These are phyloP conservation scores for Polia nebulosa DNA, from an alignment of 2,888 invertebrate species.

Conservation along the genomic window DNA sequence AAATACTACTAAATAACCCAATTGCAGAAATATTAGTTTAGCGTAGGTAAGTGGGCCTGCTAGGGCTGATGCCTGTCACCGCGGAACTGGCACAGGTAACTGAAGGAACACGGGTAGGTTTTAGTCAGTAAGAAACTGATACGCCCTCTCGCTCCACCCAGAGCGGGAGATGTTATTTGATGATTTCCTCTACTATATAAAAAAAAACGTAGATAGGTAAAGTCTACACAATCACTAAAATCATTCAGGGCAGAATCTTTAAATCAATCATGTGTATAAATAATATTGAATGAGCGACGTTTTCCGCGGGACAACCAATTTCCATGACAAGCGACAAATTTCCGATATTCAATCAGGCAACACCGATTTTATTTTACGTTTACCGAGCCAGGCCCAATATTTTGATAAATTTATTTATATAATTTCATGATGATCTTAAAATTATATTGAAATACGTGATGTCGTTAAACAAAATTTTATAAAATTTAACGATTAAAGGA, in stretches of 20 bases:
- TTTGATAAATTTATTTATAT: constrained; percentile 29
- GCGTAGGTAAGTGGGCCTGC: neutral
- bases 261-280: constrained; percentile 47
- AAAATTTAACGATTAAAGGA: neutral
- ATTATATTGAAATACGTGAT: constrained; percentile 27
- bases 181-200: no score
- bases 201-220: no score
- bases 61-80: no score
- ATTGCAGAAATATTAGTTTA: neutral
- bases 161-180: no score
- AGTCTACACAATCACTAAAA: constrained; percentile 29
- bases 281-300: constrained; percentile 46
- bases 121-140: no score
- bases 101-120: no score
- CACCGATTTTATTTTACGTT: constrained; percentile 50
- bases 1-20: no score
- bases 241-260: constrained; percentile 36
- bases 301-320: constrained; percentile 48
- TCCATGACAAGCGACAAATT: constrained; percentile 65
- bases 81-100: no score
- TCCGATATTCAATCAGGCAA: constrained; percentile 54
- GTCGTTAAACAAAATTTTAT: constrained; percentile 16
- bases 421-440: constrained; percentile 26
- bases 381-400: constrained; percentile 29
- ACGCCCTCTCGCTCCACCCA: no score